Base-by-base conservation (phyloP, 2,113 vertebrate species). In the Lepidothrix coronata region DNA sequence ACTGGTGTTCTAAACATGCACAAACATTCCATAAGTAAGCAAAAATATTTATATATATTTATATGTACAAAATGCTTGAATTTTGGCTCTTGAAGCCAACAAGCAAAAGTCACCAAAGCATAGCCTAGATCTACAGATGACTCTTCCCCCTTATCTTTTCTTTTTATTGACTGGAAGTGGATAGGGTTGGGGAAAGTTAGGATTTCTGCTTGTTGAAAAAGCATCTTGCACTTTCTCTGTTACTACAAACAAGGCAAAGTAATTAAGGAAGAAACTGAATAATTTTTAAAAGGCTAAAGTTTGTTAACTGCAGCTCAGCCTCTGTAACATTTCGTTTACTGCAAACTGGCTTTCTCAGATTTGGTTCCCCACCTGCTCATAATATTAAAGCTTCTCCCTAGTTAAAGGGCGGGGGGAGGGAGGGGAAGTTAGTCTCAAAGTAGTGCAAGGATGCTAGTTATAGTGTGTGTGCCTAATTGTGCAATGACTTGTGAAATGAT, bases 21-120 rank as follows among this genome's bases (percentile, higher is more conserved):
- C 77, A 85, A 79, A 91, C 78, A 89, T 93, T 95, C 91, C 94
- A 85, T 94, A 88, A 89, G 18, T 73, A 88, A 91, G 48, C 72
- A 86, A 94, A 96, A 96, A 93, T 84, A 91, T 94, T 94, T 85
- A 94, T 96, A 96, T 96, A 94, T 96, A 92, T 95, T 94, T 96
- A 43, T 95, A 94, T 58, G 61, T 91, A 94, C 66, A 87, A 85
- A 92, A 95, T 92, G 52, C 52, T 83, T 96, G 80, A 81, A 72
- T 61, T 73, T 82, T 81, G 85, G 66, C 77, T 85, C 78, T 87
- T 0, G 0, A 80, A 88, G 85, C 93, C 93, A 87, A 66, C 65
- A 76, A 78, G 70, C 49, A 90, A 66, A 95, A 93, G 14, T 62
- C 92, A 93, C 92, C 96, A 96, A 96, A 97, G 91, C 67, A 25